Evolutionary conservation across 2,797 vertebrate species (phyloP).

Genomic region (Chelidonichthys spinosus): DNA sequence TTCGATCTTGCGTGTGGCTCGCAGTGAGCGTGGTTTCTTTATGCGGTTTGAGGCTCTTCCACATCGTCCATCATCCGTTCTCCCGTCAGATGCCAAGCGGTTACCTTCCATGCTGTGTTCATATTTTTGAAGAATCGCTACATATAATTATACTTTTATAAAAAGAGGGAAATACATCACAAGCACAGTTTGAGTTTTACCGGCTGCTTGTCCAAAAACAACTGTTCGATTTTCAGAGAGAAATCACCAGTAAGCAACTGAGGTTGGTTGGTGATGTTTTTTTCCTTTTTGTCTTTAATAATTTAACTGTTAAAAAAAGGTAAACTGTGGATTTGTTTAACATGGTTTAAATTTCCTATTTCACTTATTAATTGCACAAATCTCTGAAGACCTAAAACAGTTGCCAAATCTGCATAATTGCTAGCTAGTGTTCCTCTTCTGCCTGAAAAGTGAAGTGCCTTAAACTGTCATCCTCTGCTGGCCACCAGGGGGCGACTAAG

Average conservation of each 20-base stretch:
- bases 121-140: conserved; percentile 14
- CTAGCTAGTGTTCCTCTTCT: not conserved
- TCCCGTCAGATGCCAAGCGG: not conserved
- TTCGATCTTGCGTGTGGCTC: not conserved
- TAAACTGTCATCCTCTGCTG: too few relatives aligned
- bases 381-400: not conserved
- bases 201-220: conserved; percentile 13
- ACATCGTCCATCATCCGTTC: conserved; percentile 14
- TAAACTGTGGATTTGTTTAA: not conserved
- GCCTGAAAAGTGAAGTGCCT: not conserved
- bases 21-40: not conserved
- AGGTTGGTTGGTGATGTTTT: not conserved
- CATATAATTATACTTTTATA: conserved; percentile 27
- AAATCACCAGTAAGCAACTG: not conserved
- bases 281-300: not conserved
- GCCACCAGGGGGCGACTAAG: too few relatives aligned
- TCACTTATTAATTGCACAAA: not conserved
- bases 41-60: too few relatives aligned
- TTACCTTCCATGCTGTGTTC: conserved; percentile 14
- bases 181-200: conserved; percentile 7
- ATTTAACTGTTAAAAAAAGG: not conserved
- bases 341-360: not conserved
- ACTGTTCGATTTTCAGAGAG: conserved; percentile 4
- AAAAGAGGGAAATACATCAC: conserved; percentile 1
- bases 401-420: not conserved